Percentiles rank a stretch among this genome's conserved stretches.
phyloP scores from a whole-genome alignment of 64 coral and sea anemone genomes.

The Montipora sp. region DNA sequence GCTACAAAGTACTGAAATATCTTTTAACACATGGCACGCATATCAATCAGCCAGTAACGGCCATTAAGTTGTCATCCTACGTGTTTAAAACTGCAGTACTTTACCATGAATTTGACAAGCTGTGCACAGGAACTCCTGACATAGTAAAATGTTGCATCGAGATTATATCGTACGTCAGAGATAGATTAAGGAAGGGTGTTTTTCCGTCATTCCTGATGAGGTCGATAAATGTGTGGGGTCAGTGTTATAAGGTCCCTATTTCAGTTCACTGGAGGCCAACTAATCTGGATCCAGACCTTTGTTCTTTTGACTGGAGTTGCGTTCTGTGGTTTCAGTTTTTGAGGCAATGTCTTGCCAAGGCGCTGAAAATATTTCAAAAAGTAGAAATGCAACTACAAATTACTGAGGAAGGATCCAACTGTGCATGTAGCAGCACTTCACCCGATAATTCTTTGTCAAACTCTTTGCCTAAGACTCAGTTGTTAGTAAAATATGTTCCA shows the following conservation, averaged over 20 bases:
- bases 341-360: slow-evolving; percentile 43
- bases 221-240: slow-evolving; percentile 24
- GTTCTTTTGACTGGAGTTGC: slow-evolving; percentile 19
- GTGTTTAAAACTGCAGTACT: slow-evolving; percentile 45
- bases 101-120: slow-evolving; percentile 45
- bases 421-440: background rate
- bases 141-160: slow-evolving; percentile 23
- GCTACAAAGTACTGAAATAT: slow-evolving; percentile 46
- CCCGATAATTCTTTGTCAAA: background rate
- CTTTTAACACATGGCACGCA: slow-evolving; percentile 31
- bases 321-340: slow-evolving; percentile 39
- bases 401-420: background rate
- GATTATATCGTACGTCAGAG: slow-evolving; percentile 28
- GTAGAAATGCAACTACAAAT: slow-evolving; percentile 19
- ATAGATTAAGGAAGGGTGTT: slow-evolving; percentile 15
- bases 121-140: slow-evolving; percentile 46
- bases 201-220: slow-evolving; percentile 54
- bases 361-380: slow-evolving; percentile 43
- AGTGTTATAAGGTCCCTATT: slow-evolving; percentile 22
- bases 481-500: slow-evolving; percentile 22
- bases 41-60: slow-evolving; percentile 14
- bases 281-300: background rate
- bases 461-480: background rate
- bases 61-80: slow-evolving; percentile 34
- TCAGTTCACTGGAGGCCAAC: background rate